Base-by-base conservation (phyloP, 2,888 invertebrate genomes). In the Eutolmus rufibarbis region DNA sequence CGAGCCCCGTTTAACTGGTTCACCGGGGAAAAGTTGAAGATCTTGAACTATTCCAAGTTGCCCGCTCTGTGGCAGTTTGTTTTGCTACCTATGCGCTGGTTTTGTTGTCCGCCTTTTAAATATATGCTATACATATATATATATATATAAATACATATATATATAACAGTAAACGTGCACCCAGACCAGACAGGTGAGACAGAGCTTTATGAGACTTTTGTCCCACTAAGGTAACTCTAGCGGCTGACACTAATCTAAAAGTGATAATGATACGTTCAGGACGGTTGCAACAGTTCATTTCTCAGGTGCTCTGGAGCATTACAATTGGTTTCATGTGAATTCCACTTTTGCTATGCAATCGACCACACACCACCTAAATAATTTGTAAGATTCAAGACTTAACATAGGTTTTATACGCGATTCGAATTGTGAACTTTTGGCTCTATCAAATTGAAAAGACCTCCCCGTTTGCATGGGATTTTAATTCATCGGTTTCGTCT, bases 1-100 rank as follows among this genome's bases (percentile, higher is more conserved):
- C 56, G 79, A n/a, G 66, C 86, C 88, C 88, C 84, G 88, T 88
- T 89, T 86, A 88, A 89, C 89, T 89, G 89, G 89, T 89, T 89
- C 87, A 81, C 74, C 87, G 78, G 87, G 85, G 84, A 78, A 89
- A 89, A 90, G 89, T 89, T 89, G 90, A 89, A 90, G 89, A 89
- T 90, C 90, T 90, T 90, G 90, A 90, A 90, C 89, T 88, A 89
- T 88, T 89, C 88, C 74, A 86, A 89, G 87, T 87, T 43, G 43
- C 19, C 12, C 66, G 19, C n/a, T 56, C 19, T 66, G 66, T n/a
- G 28, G 14, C 28, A 40, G 28, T 56, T 79, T 23, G 37, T 46
- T 79, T 37, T 66, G 31, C 34, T 34, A 40, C 85, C 19, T 86
- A 66, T 66, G 23, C 23, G 66, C 66, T 51, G 51, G 31, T 40